Percentiles rank a stretch among this genome's conserved stretches.
Evolutionary conservation across 2,113 vertebrate genomes (phyloP).

Genomic region (Piaya cayana): DNA sequence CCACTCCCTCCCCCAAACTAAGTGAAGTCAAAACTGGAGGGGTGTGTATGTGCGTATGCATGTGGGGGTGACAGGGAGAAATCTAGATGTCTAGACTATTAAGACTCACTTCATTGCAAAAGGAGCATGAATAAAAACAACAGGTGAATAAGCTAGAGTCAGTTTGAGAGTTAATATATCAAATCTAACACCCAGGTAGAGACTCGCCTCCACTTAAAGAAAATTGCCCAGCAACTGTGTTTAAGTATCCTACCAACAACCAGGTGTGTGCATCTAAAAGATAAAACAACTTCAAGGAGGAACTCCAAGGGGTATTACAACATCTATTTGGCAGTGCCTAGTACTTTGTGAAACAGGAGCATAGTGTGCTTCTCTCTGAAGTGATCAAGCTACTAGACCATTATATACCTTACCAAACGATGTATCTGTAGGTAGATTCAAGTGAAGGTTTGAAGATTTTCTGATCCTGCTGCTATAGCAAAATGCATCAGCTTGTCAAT

Average conservation of each 20-base stretch:
- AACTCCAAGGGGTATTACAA: not conserved
- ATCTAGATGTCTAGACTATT: conserved; percentile 33
- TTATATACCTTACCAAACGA: not conserved
- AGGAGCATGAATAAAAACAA: conserved; percentile 48
- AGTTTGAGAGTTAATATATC: not conserved
- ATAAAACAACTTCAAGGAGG: conserved; percentile 6
- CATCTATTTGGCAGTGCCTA: not conserved
- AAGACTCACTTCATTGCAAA: conserved; percentile 5
- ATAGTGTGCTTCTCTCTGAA: not conserved
- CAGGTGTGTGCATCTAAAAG: not conserved
- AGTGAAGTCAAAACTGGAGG: not conserved
- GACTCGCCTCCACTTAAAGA: not conserved
- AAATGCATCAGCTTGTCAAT: not conserved
- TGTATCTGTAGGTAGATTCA: not conserved
- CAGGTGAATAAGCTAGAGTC: not conserved
- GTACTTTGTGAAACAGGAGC: not conserved
- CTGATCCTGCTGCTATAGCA: not conserved
- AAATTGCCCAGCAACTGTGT: not conserved
- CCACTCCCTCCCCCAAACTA: not conserved
- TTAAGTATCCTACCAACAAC: not conserved
- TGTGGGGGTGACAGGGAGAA: conserved; percentile 3
- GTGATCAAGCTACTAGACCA: not conserved
- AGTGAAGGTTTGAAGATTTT: not conserved
- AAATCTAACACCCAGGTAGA: conserved; percentile 10
- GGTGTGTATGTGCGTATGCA: not conserved